phyloP scores from a whole-genome alignment of 2,113 vertebrate genomes.

The Gadus chalcogrammus region DNA sequence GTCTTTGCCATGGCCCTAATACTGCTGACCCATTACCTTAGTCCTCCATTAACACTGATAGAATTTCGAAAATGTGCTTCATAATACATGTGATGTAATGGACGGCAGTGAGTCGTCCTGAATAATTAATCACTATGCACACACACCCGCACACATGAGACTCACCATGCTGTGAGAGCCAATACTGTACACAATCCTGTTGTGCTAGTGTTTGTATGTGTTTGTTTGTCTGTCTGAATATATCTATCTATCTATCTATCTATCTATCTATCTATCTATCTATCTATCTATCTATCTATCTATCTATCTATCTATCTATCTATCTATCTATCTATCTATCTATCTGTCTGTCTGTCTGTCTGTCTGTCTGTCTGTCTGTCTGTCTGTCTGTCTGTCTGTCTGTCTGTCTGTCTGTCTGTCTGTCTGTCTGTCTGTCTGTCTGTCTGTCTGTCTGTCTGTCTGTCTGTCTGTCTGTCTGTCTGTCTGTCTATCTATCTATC shows the following conservation, averaged over 20 bases:
- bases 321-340: not conserved
- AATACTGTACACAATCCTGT: slow-evolving; percentile 43
- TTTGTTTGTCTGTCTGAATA: not conserved
- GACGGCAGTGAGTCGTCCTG: slow-evolving; percentile 63
- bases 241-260: not conserved
- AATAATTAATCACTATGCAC: slow-evolving; percentile 75
- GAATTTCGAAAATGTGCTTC: slow-evolving; percentile 61
- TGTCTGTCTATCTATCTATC: not conserved
- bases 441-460: not conserved
- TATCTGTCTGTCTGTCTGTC: not conserved
- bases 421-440: not conserved
- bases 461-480: not conserved
- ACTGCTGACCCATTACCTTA: slow-evolving; percentile 25
- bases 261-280: not conserved
- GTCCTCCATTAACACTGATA: slow-evolving; percentile 42
- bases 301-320: slow-evolving; percentile 13
- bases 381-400: slow-evolving; percentile 22
- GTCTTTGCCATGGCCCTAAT: slow-evolving; percentile 9
- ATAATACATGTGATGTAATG: slow-evolving; percentile 80
- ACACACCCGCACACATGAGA: slow-evolving; percentile 44
- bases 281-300: slow-evolving; percentile 7
- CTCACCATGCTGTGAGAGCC: slow-evolving; percentile 39
- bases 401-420: not conserved
- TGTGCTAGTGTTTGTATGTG: not conserved
- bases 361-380: slow-evolving; percentile 14